phyloP scores from a whole-genome alignment of 2,113 vertebrate genomes.

The Caranx ignobilis region DNA sequence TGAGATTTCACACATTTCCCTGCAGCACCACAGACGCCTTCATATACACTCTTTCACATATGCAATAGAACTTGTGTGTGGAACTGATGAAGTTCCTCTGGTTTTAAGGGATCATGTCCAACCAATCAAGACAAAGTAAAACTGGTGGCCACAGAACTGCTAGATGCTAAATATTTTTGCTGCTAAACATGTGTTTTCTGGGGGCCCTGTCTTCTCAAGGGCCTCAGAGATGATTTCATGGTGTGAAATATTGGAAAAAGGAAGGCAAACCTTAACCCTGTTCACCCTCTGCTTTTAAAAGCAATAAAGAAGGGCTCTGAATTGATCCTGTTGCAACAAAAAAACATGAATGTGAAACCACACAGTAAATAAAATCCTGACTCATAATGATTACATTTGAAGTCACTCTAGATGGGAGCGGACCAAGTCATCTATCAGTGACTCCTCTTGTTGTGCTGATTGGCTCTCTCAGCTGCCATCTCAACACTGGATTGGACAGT shows the following conservation, averaged over 20 bases:
- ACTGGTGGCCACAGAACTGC: no score
- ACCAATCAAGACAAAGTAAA: no score
- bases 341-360: conserved; percentile 68
- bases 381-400: conserved; percentile 51
- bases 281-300: conserved; percentile 10
- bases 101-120: no score
- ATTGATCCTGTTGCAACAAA: background rate
- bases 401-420: conserved; percentile 28
- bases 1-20: no score
- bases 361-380: conserved; percentile 14
- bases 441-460: conserved; percentile 28
- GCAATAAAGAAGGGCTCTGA: background rate
- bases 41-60: no score
- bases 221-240: background rate
- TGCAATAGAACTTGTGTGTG: no score
- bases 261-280: background rate
- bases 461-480: conserved; percentile 43
- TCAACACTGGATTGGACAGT: conserved; percentile 59
- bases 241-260: background rate
- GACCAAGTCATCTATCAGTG: conserved; percentile 29
- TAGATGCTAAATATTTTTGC: no score
- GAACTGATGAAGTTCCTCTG: no score
- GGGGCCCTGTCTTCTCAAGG: no score
- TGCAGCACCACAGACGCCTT: no score
- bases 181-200: no score